phyloP scores from a whole-genome alignment of 2,797 vertebrate species.

The Microhierax caerulescens region DNA sequence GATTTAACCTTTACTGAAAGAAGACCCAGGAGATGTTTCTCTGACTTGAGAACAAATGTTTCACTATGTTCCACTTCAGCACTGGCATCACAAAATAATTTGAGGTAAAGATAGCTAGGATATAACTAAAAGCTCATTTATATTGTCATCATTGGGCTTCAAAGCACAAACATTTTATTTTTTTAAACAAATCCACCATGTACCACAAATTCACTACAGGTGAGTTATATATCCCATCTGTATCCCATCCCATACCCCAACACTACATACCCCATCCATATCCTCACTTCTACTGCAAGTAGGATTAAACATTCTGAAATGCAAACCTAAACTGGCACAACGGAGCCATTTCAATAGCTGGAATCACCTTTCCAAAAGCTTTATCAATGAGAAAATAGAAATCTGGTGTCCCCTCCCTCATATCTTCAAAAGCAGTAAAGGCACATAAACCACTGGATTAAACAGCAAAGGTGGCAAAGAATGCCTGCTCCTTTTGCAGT shows the following conservation, averaged over 20 bases:
- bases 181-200: not conserved
- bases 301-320: not conserved
- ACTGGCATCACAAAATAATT: not conserved
- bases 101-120: not conserved
- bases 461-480: not conserved
- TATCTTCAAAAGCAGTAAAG: not conserved
- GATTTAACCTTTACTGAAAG: not conserved
- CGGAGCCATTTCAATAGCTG: not conserved
- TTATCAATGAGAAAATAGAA: not conserved
- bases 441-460: not conserved
- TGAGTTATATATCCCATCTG: not conserved
- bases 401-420: not conserved
- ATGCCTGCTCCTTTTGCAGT: not conserved
- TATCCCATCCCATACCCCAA: not conserved
- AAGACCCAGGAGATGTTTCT: not conserved
- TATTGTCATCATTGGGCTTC: not conserved
- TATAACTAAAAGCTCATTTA: not conserved
- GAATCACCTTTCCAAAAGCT: not conserved
- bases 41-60: not conserved
- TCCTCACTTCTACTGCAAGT: not conserved
- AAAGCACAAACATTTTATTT: not conserved
- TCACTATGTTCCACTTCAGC: not conserved
- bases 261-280: not conserved
- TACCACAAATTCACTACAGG: not conserved
- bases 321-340: not conserved